Evolutionary conservation across 2,888 invertebrate species (phyloP), one percentile per base, ranked within the genome.

Genomic region (Ophraella communa): DNA sequence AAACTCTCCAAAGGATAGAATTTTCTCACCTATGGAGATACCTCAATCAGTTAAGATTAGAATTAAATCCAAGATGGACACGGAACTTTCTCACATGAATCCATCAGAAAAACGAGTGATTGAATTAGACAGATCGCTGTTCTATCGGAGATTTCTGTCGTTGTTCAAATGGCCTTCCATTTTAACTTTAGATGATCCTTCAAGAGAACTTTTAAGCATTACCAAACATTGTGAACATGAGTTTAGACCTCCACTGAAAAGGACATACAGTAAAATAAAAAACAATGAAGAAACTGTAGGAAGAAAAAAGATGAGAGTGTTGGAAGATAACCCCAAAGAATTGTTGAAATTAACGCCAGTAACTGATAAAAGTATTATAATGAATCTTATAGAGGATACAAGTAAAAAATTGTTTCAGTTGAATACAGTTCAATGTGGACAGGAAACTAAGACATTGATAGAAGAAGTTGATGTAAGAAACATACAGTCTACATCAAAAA

Each of bases 91-190:
- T 11, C 10, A 10, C 5, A 11, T 60, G 23, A 14, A 27, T 7
- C 4, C 27, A 1, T 17, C 14, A 8, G 23, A 45, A 2, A 30
- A 42, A 51, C 8, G 51, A 24, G 14, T 24, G 14, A 42, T 70
- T 1, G 53, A 60, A 17, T 17, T 24, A 1, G 66, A 72, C 17
- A 53, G 67, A n/a, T 54, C 60, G 5, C 17, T 70, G 8, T 74
- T 73, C 65, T 66, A 64, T 20, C 20, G 62, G 23, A 55, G 72
- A 35, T 73, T 74, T 49, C 33, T 66, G 2, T 24, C 67, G 10
- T 39, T 74, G 1, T 73, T 72, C 44, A 66, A 67, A n/a, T 74
- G 72, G 73, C 69, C 72, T 3, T 66, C 71, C 7, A 52, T 73
- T 20, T 49, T 74, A 47, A 71, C 73, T 0, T 63, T 74, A 1